Evolutionary conservation across 2,797 vertebrate species (phyloP).

Genomic region (Benthosema pterotum): DNA sequence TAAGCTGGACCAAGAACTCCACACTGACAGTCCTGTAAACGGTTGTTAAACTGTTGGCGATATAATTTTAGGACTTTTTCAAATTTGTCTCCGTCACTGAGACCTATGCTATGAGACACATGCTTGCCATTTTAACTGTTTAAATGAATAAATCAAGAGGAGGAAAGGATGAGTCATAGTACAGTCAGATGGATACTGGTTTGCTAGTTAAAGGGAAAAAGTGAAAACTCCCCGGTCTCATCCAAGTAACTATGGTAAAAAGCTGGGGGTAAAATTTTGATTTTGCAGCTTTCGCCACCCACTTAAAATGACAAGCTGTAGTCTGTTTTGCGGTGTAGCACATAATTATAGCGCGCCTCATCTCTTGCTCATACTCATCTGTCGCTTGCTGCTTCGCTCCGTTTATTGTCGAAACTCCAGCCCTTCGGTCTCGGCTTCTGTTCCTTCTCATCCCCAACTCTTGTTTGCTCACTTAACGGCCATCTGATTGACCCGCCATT

Average conservation of each 20-base stretch:
- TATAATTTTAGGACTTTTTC: constrained; percentile 14
- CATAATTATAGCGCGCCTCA: constrained; percentile 62
- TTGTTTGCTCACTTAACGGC: constrained; percentile 2
- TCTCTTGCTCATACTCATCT: constrained; percentile 52
- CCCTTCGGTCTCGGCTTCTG: constrained; percentile 12
- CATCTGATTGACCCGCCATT: background rate
- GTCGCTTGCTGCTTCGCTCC: constrained; percentile 31
- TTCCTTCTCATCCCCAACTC: constrained; percentile 18
- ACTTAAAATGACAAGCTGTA: constrained; percentile 66
- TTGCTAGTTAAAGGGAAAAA: constrained; percentile 46
- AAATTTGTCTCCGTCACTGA: constrained; percentile 2
- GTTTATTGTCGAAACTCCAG: constrained; percentile 19
- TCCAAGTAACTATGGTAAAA: constrained; percentile 34
- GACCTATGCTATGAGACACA: constrained; percentile 43
- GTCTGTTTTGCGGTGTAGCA: constrained; percentile 54
- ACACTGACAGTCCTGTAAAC: constrained; percentile 20
- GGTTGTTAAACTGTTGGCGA: background rate
- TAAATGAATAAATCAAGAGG: constrained; percentile 61
- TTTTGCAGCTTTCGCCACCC: constrained; percentile 68
- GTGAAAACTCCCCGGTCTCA: constrained; percentile 55
- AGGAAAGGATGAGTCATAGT: constrained; percentile 69
- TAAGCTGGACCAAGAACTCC: background rate
- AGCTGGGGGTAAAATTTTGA: constrained; percentile 56
- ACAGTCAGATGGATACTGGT: constrained; percentile 54
- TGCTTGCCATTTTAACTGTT: constrained; percentile 55